Evolutionary conservation across 2,888 invertebrate genomes (phyloP), one percentile per base, ranked within the genome.

Genomic region (Aricia artaxerxes): DNA sequence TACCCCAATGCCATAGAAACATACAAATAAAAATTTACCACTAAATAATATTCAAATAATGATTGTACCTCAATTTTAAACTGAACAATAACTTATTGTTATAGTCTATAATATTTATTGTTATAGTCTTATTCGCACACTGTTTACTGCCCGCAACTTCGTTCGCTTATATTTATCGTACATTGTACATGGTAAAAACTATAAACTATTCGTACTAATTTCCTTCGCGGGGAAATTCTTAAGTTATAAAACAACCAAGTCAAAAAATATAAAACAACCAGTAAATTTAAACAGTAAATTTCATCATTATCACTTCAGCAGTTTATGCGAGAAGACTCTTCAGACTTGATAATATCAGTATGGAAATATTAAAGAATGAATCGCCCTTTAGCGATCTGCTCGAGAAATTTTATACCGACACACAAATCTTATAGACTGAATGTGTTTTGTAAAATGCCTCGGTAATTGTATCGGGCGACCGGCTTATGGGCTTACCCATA

Each of bases 391-490:
- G 35, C 11, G 3, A 13, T 11, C 24, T 31, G 24, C 61, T 69
- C 35, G 64, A 35, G 11, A 69, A 69, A 69, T 24, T 31, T 69
- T 24, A 61, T 24, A 24, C 5, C 64, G 11, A 9, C 7, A 69
- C 4, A 13, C 69, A 13, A 69, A 35, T 35, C 11, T 69, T 64
- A 11, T 64, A 4, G 31, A 57, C 57, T 35, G 75, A 57, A 76
- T 35, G 75, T 49, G 57, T 76, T 53, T 11, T 31, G 76, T 57
- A 57, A 76, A 76, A 76, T 76, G 13, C 35, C 76, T 1, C 57
- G 53, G 35, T 53, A 53, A 76, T 76, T 57, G 76, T 31, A 76
- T 76, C 35, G 57, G 53, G 31, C 75, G 76, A 57, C 76, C 16
- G 31, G 76, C 57, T 76, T 75, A 57, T 76, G 53, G 76, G 76